phyloP scores from a whole-genome alignment of 2,113 vertebrate genomes.

The Thymallus thymallus region DNA sequence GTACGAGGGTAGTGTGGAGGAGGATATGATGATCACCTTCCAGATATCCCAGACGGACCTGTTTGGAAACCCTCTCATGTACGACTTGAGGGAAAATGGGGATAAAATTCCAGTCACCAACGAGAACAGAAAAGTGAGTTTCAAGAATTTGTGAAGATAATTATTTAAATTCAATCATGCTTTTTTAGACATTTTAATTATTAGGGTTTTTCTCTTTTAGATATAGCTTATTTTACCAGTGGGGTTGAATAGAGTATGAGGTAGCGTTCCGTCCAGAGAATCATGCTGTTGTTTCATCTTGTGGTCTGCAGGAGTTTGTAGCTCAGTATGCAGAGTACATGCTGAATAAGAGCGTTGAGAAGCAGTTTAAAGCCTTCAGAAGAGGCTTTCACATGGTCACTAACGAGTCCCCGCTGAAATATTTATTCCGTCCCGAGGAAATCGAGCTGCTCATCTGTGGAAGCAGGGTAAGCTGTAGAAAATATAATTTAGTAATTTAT shows the following conservation, averaged over 20 bases:
- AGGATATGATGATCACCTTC: slow-evolving; percentile 99
- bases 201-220: neutral
- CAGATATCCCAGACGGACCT: slow-evolving; percentile 97
- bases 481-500: neutral
- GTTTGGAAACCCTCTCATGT: slow-evolving; percentile 95
- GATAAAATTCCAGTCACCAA: slow-evolving; percentile 98
- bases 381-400: slow-evolving; percentile 99
- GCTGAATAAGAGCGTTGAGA: slow-evolving; percentile 98
- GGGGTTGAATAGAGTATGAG: neutral
- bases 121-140: slow-evolving; percentile 93
- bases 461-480: slow-evolving; percentile 79
- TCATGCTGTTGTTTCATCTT: neutral
- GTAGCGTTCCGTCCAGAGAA: neutral
- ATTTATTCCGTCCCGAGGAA: slow-evolving; percentile 96
- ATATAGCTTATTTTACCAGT: neutral
- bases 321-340: slow-evolving; percentile 96
- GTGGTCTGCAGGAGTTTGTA: slow-evolving; percentile 88
- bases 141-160: neutral
- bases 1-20: slow-evolving; percentile 96
- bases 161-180: neutral
- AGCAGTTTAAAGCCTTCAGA: slow-evolving; percentile 98
- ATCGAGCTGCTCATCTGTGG: slow-evolving; percentile 98
- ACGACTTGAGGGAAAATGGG: slow-evolving; percentile 94
- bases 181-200: neutral
- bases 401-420: slow-evolving; percentile 97